These are phyloP conservation scores for Agonopterix alstromeriana DNA, from an alignment of 2,888 invertebrate species.

Conservation along the genomic window DNA sequence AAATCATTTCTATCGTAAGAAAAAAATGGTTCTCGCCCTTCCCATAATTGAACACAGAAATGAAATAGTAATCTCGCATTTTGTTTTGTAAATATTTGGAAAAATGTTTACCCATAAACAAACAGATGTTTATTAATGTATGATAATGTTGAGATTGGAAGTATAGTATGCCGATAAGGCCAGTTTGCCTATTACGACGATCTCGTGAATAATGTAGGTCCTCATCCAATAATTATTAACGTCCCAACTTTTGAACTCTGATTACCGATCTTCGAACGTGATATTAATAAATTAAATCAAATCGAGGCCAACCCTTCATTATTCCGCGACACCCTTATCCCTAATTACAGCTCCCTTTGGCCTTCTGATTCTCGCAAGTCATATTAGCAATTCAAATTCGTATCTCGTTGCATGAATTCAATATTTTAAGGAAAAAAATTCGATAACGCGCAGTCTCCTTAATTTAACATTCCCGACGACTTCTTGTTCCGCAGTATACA, in stretches of 20 bases:
- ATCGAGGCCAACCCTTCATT: constrained; percentile 3
- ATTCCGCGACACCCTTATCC: constrained; percentile 2
- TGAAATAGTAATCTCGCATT: too few relatives aligned
- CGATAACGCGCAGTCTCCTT: background rate
- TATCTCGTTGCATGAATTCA: background rate
- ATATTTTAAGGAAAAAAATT: constrained; percentile 1
- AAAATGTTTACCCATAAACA: too few relatives aligned
- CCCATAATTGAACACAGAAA: too few relatives aligned
- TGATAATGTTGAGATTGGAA: too few relatives aligned
- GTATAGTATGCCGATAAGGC: too few relatives aligned
- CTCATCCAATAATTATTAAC: constrained; percentile 30
- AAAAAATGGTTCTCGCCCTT: too few relatives aligned
- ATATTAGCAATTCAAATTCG: background rate
- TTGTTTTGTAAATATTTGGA: too few relatives aligned
- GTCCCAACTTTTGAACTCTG: constrained; percentile 35
- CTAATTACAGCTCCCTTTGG: constrained; percentile 1
- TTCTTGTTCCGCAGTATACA: constrained; percentile 29
- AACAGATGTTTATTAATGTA: too few relatives aligned
- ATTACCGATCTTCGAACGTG: constrained; percentile 39
- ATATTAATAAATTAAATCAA: constrained; percentile 27
- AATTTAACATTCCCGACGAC: constrained; percentile 7
- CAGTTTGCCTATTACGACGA: too few relatives aligned
- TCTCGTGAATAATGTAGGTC: constrained; percentile 29
- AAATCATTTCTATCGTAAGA: too few relatives aligned
- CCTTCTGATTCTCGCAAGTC: background rate